Conservation (phyloP, 2,113 vertebrate species). For the Dicaeum eximium region DNA sequence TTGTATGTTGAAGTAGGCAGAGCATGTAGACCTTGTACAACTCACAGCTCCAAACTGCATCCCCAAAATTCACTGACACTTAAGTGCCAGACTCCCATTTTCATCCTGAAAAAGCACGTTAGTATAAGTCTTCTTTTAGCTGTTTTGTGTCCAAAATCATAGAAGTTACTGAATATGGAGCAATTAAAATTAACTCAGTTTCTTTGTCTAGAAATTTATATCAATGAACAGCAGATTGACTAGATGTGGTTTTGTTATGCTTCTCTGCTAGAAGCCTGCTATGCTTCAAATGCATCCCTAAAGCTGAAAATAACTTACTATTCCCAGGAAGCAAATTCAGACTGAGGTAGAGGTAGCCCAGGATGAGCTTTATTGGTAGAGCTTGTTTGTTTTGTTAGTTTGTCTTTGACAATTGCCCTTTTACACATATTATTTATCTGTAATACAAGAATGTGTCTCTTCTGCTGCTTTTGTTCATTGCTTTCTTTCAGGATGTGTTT, state of each 20-base stretch:
- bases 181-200: not conserved
- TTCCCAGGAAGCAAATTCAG: not conserved
- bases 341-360: not conserved
- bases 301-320: not conserved
- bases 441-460: not conserved
- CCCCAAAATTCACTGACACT: not conserved
- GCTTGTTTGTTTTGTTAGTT: not conserved
- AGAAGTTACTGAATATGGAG: not conserved
- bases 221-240: not conserved
- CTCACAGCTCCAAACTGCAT: not conserved
- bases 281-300: not conserved
- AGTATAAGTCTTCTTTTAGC: not conserved
- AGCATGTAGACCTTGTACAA: not conserved
- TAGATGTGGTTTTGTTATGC: not conserved
- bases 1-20: not conserved
- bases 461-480: not conserved
- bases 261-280: not conserved
- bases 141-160: not conserved
- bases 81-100: not conserved
- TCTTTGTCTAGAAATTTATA: not conserved
- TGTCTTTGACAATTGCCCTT: not conserved
- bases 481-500: not conserved
- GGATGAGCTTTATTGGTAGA: not conserved
- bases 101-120: not conserved
- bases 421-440: not conserved